A percentile compares a stretch with the other conserved stretches of the same genome.
Evolutionary conservation across 2,888 invertebrate genomes (phyloP).

Genomic region (Trilocha varians): DNA sequence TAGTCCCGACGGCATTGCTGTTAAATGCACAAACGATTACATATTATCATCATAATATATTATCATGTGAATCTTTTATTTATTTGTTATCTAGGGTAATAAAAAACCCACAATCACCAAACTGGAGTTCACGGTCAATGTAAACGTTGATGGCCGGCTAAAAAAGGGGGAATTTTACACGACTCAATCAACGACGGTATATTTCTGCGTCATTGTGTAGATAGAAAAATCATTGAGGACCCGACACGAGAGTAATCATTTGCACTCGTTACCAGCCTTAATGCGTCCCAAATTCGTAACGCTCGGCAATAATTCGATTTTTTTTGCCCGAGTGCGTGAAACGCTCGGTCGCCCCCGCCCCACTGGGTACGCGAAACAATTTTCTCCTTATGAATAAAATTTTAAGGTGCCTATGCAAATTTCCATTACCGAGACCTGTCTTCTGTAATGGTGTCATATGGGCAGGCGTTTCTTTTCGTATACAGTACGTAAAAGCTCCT

Average conservation of each 20-base stretch:
- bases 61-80: too few species aligned
- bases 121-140: too few species aligned
- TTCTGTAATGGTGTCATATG: constrained; percentile 57
- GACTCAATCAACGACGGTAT: background rate
- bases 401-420: constrained; percentile 69
- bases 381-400: constrained; percentile 71
- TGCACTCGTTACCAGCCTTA: constrained; percentile 33
- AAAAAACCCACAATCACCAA: too few species aligned
- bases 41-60: too few species aligned
- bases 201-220: background rate
- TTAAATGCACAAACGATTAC: too few species aligned
- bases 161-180: background rate
- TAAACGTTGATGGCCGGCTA: too few species aligned
- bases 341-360: constrained; percentile 15
- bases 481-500: constrained; percentile 43
- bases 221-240: background rate
- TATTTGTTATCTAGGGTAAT: too few species aligned
- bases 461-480: constrained; percentile 56
- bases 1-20: too few species aligned
- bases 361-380: constrained; percentile 56
- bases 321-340: constrained; percentile 42
- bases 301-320: constrained; percentile 60
- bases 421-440: constrained; percentile 58
- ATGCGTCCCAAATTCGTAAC: constrained; percentile 42
- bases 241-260: constrained; percentile 20